phyloP scores from a whole-genome alignment of 1,140 invertebrate species.

The Eumeta japonica region DNA sequence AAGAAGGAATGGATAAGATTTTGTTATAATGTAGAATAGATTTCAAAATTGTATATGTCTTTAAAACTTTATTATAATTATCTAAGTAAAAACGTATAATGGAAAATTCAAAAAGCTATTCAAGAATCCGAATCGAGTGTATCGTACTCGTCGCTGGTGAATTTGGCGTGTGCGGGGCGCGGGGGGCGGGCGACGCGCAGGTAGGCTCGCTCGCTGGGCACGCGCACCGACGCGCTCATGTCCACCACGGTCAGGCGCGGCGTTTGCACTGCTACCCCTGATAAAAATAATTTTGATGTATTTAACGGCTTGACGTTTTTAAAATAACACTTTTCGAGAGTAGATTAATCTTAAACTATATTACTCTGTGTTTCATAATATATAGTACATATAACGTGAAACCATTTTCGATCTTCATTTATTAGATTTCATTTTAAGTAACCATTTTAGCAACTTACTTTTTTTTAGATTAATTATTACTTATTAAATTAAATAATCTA shows the following conservation, averaged over 20 bases:
- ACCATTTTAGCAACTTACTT: no score
- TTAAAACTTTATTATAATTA: background rate
- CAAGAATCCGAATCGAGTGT: conserved; percentile 38
- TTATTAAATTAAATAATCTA: no score
- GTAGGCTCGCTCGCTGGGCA: conserved; percentile 14
- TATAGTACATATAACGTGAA: background rate
- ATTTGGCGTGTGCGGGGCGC: conserved; percentile 18
- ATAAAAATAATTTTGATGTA: conserved; percentile 4
- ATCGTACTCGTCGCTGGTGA: conserved; percentile 47
- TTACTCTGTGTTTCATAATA: background rate
- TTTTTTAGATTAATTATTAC: no score
- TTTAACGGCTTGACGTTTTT: background rate
- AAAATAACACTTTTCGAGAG: background rate
- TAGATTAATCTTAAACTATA: background rate
- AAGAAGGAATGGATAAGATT: no score
- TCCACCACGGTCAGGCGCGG: conserved; percentile 41
- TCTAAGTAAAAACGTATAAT: background rate
- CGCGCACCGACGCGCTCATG: conserved; percentile 36
- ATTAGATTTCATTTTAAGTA: no score
- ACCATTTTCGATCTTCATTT: no score
- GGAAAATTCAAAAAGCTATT: no score
- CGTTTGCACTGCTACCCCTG: conserved; percentile 36
- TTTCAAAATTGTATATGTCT: background rate
- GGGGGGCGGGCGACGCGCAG: conserved; percentile 14
- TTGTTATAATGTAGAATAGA: background rate